These are phyloP conservation scores for Thermophis baileyi DNA, from an alignment of 2,113 vertebrate species.

Conservation along the genomic window DNA sequence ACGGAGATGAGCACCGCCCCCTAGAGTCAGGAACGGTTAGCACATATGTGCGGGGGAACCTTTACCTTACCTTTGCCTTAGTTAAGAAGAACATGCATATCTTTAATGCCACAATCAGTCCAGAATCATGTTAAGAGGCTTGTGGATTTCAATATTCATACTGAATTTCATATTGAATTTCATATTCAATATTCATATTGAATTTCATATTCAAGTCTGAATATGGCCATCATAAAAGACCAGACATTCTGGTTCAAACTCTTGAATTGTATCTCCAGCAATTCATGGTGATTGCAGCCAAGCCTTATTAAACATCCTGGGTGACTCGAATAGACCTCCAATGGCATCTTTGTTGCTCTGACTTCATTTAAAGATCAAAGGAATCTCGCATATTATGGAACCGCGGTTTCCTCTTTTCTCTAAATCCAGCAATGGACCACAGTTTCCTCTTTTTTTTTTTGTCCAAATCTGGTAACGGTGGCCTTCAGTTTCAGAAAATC, in stretches of 20 bases:
- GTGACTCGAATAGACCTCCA: not conserved
- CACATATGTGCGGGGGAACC: too few relatives aligned
- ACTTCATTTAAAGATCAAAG: not conserved
- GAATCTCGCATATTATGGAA: not conserved
- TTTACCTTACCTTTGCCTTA: too few relatives aligned
- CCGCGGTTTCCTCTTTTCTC: not conserved
- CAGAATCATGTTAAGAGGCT: not conserved
- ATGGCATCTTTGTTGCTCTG: not conserved
- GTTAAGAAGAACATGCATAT: not conserved
- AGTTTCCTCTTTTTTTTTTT: not conserved
- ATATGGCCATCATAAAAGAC: not conserved
- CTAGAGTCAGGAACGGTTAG: too few relatives aligned
- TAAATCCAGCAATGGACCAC: not conserved
- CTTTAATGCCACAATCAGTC: not conserved
- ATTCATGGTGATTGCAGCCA: not conserved
- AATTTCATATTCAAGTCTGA: not conserved
- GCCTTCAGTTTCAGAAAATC: not conserved
- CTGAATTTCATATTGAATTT: too few relatives aligned
- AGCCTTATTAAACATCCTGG: not conserved
- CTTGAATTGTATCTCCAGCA: not conserved
- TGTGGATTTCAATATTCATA: not conserved
- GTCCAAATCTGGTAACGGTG: not conserved
- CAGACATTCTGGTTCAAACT: not conserved
- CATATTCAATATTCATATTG: too few relatives aligned
- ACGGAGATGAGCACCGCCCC: too few relatives aligned